These are phyloP conservation scores for Boleophthalmus pectinirostris DNA, from an alignment of 2,113 vertebrate species.

Conservation along the genomic window DNA sequence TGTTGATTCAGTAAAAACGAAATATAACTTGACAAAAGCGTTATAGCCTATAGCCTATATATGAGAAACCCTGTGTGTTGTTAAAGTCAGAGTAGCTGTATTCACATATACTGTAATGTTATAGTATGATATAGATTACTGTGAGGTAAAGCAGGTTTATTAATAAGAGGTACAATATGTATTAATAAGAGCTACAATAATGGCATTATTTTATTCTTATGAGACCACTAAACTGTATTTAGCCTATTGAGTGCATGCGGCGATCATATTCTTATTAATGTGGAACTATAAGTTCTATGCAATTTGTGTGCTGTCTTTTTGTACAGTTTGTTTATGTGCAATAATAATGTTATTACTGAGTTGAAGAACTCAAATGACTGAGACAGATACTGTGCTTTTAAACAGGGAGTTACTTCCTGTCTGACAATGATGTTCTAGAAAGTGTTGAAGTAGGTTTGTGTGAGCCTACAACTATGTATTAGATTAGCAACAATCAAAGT, in stretches of 20 bases:
- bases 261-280: slow-evolving; percentile 26
- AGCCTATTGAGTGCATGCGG: slow-evolving; percentile 41
- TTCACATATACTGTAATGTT: not conserved
- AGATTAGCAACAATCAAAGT: not conserved
- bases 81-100: not conserved
- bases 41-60: not conserved
- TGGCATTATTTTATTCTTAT: not conserved
- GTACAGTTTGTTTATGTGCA: slow-evolving; percentile 1
- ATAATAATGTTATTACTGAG: slow-evolving; percentile 1
- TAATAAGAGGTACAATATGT: not conserved
- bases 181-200: not conserved
- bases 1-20: slow-evolving; percentile 3
- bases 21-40: not conserved
- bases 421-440: slow-evolving; percentile 4
- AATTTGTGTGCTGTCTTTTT: slow-evolving; percentile 19
- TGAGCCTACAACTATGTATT: slow-evolving; percentile 13
- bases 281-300: slow-evolving; percentile 33
- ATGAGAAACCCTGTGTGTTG: not conserved
- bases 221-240: slow-evolving; percentile 8
- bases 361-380: slow-evolving; percentile 1
- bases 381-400: slow-evolving; percentile 36
- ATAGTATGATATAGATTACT: not conserved
- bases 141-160: not conserved
- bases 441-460: not conserved
- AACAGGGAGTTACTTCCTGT: slow-evolving; percentile 3